A percentile compares a stretch with the other conserved stretches of the same genome.
phyloP scores from a whole-genome alignment of 2,888 invertebrate species.

The Cenopis cana region DNA sequence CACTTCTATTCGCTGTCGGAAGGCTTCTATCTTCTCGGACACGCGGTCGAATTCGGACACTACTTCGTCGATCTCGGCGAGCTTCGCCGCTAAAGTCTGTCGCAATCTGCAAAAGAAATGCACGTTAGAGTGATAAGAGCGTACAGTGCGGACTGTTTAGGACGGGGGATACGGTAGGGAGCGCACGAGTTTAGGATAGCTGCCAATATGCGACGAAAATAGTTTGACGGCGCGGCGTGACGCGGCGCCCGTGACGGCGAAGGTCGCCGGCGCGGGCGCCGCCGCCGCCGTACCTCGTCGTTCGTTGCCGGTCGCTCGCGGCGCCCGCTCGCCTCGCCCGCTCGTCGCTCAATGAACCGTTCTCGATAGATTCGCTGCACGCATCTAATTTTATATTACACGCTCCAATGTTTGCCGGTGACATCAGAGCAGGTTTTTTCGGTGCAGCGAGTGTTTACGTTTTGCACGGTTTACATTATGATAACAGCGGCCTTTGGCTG shows the following conservation, averaged over 20 bases:
- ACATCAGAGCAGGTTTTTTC: conserved; percentile 80
- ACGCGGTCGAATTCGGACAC: conserved; percentile 90
- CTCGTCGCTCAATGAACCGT: conserved; percentile 83
- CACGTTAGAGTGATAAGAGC: conserved; percentile 54
- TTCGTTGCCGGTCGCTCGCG: conserved; percentile 78
- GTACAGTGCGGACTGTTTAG: conserved; percentile 59
- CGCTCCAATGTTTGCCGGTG: conserved; percentile 79
- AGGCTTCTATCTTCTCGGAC: conserved; percentile 88
- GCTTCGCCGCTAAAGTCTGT: conserved; percentile 90
- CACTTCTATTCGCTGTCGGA: conserved; percentile 88
- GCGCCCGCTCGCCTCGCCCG: conserved; percentile 81
- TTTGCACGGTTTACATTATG: conserved; percentile 68
- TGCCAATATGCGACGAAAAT: conserved; percentile 83
- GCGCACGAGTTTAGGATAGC: conserved; percentile 65
- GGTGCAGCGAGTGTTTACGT: conserved; percentile 80
- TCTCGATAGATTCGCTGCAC: conserved; percentile 71
- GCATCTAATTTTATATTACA: conserved; percentile 80
- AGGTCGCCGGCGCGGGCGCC: conserved; percentile 67
- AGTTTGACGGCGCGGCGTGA: conserved; percentile 76
- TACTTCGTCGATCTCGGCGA: conserved; percentile 90
- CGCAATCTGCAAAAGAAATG: conserved; percentile 88
- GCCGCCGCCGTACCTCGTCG: conserved; percentile 72
- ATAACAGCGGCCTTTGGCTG: conserved; percentile 61
- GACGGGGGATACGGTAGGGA: conserved; percentile 59
- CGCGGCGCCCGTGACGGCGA: conserved; percentile 76